Evolutionary conservation across 2,888 invertebrate species (phyloP).

Genomic region (Oscheius sp.): DNA sequence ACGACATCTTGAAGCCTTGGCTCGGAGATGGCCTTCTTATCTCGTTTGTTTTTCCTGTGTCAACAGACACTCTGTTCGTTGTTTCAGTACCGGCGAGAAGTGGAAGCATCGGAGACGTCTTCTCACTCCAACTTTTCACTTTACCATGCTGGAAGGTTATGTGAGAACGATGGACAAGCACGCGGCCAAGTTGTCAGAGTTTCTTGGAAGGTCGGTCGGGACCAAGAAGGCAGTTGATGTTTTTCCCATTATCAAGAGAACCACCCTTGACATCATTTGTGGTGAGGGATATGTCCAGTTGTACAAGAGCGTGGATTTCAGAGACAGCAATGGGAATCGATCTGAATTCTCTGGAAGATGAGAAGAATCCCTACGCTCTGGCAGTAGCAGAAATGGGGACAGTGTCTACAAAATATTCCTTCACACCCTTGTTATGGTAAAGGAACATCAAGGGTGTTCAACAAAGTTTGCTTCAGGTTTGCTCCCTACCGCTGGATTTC

Average conservation of each 20-base stretch:
- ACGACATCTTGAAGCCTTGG: slow-evolving; percentile 75
- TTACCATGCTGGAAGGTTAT: slow-evolving; percentile 76
- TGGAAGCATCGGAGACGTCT: slow-evolving; percentile 76
- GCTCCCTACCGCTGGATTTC: not conserved
- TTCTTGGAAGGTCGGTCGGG: slow-evolving; percentile 69
- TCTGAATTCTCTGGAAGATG: slow-evolving; percentile 59
- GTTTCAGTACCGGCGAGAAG: slow-evolving; percentile 74
- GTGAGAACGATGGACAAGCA: slow-evolving; percentile 52
- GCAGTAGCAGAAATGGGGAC: slow-evolving; percentile 55
- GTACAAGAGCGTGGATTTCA: slow-evolving; percentile 36
- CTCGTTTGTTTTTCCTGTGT: slow-evolving; percentile 24
- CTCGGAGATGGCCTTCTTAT: slow-evolving; percentile 76
- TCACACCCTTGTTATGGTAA: slow-evolving; percentile 73
- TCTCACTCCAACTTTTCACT: slow-evolving; percentile 77
- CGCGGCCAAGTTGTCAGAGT: slow-evolving; percentile 67
- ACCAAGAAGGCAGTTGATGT: slow-evolving; percentile 74
- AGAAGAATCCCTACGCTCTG: slow-evolving; percentile 61
- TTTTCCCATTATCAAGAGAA: slow-evolving; percentile 76
- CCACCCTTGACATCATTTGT: slow-evolving; percentile 76
- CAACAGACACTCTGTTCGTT: not conserved
- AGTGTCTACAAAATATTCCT: slow-evolving; percentile 10
- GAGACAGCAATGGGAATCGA: slow-evolving; percentile 70
- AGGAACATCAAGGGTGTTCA: not conserved
- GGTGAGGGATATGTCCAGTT: slow-evolving; percentile 42
- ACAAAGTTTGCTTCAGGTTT: slow-evolving; percentile 11